These are phyloP conservation scores for Bovichtus diacanthus DNA, from an alignment of 2,797 vertebrate genomes.

Conservation along the genomic window DNA sequence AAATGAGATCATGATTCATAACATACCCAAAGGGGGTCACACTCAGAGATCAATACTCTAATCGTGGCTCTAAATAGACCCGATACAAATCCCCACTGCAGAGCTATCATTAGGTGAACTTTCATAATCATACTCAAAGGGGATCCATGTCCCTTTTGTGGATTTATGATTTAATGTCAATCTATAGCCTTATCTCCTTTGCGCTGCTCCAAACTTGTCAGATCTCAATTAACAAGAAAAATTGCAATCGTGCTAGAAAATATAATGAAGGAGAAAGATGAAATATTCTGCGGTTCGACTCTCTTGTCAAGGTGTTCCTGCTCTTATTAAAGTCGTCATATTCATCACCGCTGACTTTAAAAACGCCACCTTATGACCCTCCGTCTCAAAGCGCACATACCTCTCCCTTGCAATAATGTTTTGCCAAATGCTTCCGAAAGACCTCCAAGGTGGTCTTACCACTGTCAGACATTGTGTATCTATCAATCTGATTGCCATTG, in stretches of 20 bases:
- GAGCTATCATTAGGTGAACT: constrained; percentile 29
- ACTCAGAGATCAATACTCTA: constrained; percentile 37
- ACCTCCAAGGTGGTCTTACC: constrained; percentile 77
- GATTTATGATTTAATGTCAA: constrained; percentile 30
- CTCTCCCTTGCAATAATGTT: constrained; percentile 77
- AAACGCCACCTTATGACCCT: constrained; percentile 5
- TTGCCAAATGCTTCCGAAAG: constrained; percentile 79
- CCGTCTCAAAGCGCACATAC: constrained; percentile 44
- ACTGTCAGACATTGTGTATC: constrained; percentile 46
- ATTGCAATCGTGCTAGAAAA: constrained; percentile 24
- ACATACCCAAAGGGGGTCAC: constrained; percentile 20
- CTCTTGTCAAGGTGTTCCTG: constrained; percentile 24
- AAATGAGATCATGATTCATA: constrained; percentile 49
- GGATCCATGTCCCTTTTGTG: constrained; percentile 25
- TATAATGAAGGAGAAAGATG: constrained; percentile 33
- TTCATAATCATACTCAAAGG: constrained; percentile 47
- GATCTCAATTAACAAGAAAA: constrained; percentile 28
- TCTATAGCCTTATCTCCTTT: constrained; percentile 22
- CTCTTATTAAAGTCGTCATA: constrained; percentile 44
- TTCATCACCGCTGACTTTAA: constrained; percentile 54
- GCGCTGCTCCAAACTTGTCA: constrained; percentile 17
- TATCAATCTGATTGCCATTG: constrained; percentile 43
- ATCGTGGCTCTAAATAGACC: constrained; percentile 29
- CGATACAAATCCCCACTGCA: constrained; percentile 29
- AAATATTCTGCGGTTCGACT: constrained; percentile 34